These are phyloP conservation scores for Darevskia nairensis DNA, from an alignment of 2,797 vertebrate species.

Conservation along the genomic window DNA sequence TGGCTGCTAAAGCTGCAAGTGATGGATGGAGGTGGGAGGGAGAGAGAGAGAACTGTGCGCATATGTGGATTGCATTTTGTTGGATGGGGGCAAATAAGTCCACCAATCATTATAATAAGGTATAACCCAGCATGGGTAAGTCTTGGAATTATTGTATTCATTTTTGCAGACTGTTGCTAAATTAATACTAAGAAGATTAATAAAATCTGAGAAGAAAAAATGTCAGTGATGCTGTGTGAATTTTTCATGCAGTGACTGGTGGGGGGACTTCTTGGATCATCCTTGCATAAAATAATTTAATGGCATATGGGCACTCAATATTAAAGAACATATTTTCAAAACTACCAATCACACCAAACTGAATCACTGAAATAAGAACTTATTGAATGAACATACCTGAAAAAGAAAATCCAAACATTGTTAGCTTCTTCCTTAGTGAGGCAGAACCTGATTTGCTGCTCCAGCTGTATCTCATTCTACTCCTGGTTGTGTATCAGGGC, in stretches of 20 bases:
- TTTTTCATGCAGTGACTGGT: constrained; percentile 23
- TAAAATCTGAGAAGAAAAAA: constrained; percentile 39
- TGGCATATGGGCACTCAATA: constrained; percentile 18
- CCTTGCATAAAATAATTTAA: not conserved
- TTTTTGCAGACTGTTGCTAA: not conserved
- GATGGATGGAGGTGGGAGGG: not conserved
- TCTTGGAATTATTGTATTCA: constrained; percentile 21
- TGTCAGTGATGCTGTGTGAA: constrained; percentile 29
- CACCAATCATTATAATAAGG: not conserved
- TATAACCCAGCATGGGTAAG: rapidly evolving
- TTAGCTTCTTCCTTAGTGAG: not conserved
- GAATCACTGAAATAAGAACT: not conserved
- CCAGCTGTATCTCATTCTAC: not conserved
- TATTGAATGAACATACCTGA: not conserved
- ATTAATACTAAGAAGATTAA: constrained; percentile 24
- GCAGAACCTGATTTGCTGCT: not conserved
- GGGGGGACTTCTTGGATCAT: constrained; percentile 32
- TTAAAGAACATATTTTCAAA: constrained; percentile 23
- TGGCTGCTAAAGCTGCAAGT: not conserved
- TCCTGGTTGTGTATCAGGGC: not conserved
- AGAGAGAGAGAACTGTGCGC: not conserved
- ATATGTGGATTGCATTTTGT: not conserved
- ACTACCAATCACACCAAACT: not conserved
- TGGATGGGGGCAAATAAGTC: not conserved
- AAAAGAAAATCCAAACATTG: not conserved